Evolutionary conservation across 2,888 invertebrate species (phyloP).

Genomic region (Litoditis marina): DNA sequence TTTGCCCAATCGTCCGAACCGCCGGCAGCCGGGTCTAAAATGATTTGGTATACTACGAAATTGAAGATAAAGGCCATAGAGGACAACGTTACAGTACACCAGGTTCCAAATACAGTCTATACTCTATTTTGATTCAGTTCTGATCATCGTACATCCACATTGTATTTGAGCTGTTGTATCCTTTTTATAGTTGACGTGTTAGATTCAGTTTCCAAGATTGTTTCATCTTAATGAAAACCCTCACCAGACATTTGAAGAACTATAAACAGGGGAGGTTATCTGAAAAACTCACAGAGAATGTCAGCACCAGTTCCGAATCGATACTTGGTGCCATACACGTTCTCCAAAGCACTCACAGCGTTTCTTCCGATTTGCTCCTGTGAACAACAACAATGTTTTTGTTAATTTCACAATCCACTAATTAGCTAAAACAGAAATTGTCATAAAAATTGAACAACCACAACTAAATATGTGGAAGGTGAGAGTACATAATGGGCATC

Average conservation of each 20-base stretch:
- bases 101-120: no score
- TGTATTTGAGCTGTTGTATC: neutral
- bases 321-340: slow-evolving; percentile 58
- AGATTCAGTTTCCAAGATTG: no score
- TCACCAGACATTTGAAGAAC: neutral
- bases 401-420: neutral
- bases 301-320: slow-evolving; percentile 61
- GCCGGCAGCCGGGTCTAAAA: slow-evolving; percentile 59
- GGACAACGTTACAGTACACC: no score
- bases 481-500: no score
- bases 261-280: no score
- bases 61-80: neutral
- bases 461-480: no score
- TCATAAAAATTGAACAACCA: no score
- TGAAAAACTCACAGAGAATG: slow-evolving; percentile 47
- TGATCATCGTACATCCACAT: neutral
- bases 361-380: slow-evolving; percentile 52
- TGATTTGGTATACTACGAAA: neutral
- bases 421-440: no score
- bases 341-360: slow-evolving; percentile 55
- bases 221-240: no score
- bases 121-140: no score
- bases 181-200: neutral
- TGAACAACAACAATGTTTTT: slow-evolving; percentile 4
- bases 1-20: slow-evolving; percentile 62